Conservation (phyloP, 2,888 invertebrate genomes). For the Harpalus rufipes region DNA sequence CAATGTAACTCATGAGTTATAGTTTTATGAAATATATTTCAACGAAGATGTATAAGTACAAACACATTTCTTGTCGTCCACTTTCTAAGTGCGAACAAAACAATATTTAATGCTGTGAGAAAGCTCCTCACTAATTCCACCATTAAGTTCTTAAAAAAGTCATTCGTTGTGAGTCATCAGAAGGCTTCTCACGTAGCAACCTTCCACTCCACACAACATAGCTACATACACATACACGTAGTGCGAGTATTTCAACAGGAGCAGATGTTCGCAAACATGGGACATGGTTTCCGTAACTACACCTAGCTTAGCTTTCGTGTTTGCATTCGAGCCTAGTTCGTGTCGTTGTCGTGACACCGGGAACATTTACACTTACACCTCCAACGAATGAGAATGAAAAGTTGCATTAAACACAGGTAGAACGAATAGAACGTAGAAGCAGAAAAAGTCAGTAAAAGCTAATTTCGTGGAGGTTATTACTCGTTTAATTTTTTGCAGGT, state of each 20-base stretch:
- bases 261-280: constrained; percentile 51
- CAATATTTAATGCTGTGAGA: constrained; percentile 4
- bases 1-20: no score
- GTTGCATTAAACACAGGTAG: no score
- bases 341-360: constrained; percentile 14
- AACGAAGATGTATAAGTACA: neutral
- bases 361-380: constrained; percentile 36
- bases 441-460: no score
- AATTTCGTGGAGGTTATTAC: no score
- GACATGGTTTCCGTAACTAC: constrained; percentile 19
- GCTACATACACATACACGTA: constrained; percentile 14
- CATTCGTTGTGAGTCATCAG: constrained; percentile 21
- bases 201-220: constrained; percentile 12
- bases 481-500: no score
- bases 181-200: constrained; percentile 28
- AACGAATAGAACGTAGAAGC: no score
- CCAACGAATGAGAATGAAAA: neutral
- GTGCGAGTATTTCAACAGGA: constrained; percentile 31
- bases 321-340: constrained; percentile 34
- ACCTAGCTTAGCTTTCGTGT: constrained; percentile 15
- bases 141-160: constrained; percentile 15
- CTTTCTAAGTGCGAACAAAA: neutral
- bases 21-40: neutral
- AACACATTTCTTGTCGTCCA: neutral
- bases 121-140: constrained; percentile 8